Conservation (phyloP, 2,888 invertebrate genomes). For the Troides helena region DNA sequence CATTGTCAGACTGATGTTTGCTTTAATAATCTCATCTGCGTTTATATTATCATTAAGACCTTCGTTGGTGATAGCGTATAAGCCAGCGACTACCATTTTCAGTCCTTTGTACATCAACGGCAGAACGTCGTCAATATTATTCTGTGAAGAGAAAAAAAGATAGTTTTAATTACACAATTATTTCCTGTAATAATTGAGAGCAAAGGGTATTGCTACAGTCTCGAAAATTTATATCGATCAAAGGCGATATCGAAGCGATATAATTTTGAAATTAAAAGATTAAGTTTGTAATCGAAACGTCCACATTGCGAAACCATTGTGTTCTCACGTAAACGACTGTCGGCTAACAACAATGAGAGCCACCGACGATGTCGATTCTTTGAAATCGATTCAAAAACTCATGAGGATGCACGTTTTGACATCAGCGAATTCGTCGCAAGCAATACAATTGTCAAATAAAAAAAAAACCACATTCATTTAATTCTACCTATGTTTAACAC, state of each 20-base stretch:
- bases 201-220: background rate
- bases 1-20: slow-evolving; percentile 81
- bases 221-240: slow-evolving; percentile 5
- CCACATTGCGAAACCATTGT: slow-evolving; percentile 69
- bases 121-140: slow-evolving; percentile 63
- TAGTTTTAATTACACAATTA: background rate
- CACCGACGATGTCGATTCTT: slow-evolving; percentile 75
- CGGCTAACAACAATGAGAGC: slow-evolving; percentile 74
- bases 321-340: slow-evolving; percentile 76
- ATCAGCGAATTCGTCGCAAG: slow-evolving; percentile 73
- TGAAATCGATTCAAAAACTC: slow-evolving; percentile 76
- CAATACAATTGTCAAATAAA: slow-evolving; percentile 48
- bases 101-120: slow-evolving; percentile 83
- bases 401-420: slow-evolving; percentile 77
- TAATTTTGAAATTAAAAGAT: slow-evolving; percentile 54
- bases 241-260: slow-evolving; percentile 37
- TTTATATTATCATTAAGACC: slow-evolving; percentile 63
- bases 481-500: too few species aligned
- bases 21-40: slow-evolving; percentile 50
- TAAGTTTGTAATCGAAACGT: slow-evolving; percentile 49
- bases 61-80: slow-evolving; percentile 84
- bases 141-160: slow-evolving; percentile 42
- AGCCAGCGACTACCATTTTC: slow-evolving; percentile 85
- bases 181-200: background rate
- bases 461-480: background rate